Conservation (phyloP, 2,797 vertebrate genomes). For the Anomalospiza imberbis region DNA sequence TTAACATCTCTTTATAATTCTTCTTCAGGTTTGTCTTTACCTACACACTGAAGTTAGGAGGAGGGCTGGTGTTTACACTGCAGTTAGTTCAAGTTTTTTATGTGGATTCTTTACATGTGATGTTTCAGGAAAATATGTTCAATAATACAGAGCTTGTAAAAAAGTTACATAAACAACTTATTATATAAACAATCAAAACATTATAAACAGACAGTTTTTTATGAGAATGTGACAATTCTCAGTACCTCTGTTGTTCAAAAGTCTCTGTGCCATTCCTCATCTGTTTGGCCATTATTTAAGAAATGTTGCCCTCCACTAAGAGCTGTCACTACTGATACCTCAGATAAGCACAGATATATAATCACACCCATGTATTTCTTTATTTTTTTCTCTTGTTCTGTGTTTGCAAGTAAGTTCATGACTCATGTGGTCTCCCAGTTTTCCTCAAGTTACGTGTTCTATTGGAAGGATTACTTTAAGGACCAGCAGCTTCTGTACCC, state of each 20-base stretch:
- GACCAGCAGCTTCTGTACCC: constrained; percentile 90
- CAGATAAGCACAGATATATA: not conserved
- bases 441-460: constrained; percentile 95
- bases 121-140: not conserved
- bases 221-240: not conserved
- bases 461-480: constrained; percentile 93
- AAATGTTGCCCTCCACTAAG: not conserved
- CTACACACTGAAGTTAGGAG: not conserved
- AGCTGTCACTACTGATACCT: not conserved
- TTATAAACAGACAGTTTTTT: not conserved
- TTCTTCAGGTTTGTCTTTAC: not conserved
- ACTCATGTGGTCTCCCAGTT: constrained; percentile 96
- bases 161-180: not conserved
- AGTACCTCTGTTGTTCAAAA: not conserved
- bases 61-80: not conserved
- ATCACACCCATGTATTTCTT: not conserved
- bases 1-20: not conserved
- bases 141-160: not conserved
- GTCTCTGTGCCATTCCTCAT: not conserved
- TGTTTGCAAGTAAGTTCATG: constrained; percentile 91
- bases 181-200: not conserved
- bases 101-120: not conserved
- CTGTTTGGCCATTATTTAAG: not conserved
- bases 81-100: not conserved
- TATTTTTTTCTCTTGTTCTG: constrained; percentile 14